Evolutionary conservation across 2,888 invertebrate genomes (phyloP).

Genomic region (Acleris emargana): DNA sequence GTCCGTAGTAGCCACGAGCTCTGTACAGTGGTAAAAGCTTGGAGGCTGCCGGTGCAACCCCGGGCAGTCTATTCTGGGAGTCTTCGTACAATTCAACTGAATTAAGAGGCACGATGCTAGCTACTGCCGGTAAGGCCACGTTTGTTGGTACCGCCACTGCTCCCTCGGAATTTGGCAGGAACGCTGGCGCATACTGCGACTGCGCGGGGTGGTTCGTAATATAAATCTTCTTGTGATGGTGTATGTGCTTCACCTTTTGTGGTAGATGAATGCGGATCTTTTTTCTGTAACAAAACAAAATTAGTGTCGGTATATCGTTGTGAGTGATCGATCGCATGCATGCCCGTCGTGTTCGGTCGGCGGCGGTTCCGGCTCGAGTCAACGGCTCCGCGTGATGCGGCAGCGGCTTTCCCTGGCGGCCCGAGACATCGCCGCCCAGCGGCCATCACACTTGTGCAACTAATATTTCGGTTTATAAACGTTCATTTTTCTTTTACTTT

Average conservation of each 20-base stretch:
- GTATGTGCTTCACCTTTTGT: conserved; percentile 82
- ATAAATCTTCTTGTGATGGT: conserved; percentile 81
- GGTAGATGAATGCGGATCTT: conserved; percentile 83
- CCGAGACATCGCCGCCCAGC: conserved; percentile 49
- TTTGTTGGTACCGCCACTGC: conserved; percentile 68
- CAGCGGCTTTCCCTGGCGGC: conserved; percentile 70
- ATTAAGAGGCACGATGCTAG: conserved; percentile 62
- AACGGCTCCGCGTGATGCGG: conserved; percentile 71
- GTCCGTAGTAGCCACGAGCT: conserved; percentile 77
- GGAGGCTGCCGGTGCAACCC: conserved; percentile 58
- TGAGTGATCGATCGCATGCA: conserved; percentile 63
- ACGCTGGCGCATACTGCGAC: conserved; percentile 77
- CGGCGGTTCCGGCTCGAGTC: conserved; percentile 70
- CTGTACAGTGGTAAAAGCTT: conserved; percentile 74
- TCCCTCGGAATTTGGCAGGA: conserved; percentile 71
- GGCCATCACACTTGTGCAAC: conserved; percentile 57
- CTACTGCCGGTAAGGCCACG: conserved; percentile 63
- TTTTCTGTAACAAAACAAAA: conserved; percentile 78
- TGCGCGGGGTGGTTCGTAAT: conserved; percentile 78
- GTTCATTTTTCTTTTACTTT: conserved; percentile 45
- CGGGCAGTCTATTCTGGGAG: conserved; percentile 53
- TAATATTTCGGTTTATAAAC: conserved; percentile 49
- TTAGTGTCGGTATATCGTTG: conserved; percentile 56
- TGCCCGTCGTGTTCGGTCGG: conserved; percentile 42
- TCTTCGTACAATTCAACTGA: conserved; percentile 70